phyloP scores from a whole-genome alignment of 2,888 invertebrate species.

The Oscheius sp. region DNA sequence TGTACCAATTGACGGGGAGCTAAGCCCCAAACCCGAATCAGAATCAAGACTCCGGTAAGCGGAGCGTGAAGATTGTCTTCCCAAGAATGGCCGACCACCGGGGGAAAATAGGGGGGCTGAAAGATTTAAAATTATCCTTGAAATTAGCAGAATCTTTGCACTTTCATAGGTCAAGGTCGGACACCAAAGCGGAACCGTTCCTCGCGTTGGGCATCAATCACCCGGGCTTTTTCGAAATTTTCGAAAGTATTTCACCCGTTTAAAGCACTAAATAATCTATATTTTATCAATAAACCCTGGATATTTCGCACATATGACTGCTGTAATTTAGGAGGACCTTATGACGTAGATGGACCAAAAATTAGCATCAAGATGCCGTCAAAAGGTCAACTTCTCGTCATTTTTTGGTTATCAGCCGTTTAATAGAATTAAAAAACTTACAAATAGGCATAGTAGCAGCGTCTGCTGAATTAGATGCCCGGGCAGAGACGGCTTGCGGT shows the following conservation, averaged over 20 bases:
- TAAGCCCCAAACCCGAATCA: slow-evolving; percentile 58
- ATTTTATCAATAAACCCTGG: too few species aligned
- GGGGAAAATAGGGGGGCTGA: slow-evolving; percentile 39
- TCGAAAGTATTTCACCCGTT: too few species aligned
- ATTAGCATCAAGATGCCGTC: too few species aligned
- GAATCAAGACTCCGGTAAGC: slow-evolving; percentile 38
- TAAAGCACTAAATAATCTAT: too few species aligned
- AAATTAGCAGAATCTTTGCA: neutral
- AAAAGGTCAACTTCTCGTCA: too few species aligned
- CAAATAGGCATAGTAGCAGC: slow-evolving; percentile 31
- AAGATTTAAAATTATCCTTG: slow-evolving; percentile 3
- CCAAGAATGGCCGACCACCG: slow-evolving; percentile 33
- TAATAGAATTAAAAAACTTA: slow-evolving; percentile 10
- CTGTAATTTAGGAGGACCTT: too few species aligned
- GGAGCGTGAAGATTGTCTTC: slow-evolving; percentile 13
- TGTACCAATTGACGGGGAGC: slow-evolving; percentile 55
- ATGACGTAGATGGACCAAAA: too few species aligned
- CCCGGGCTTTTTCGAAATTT: too few species aligned
- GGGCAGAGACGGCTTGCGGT: slow-evolving; percentile 36
- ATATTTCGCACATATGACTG: too few species aligned
- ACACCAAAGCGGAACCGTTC: too few species aligned
- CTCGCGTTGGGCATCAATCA: too few species aligned
- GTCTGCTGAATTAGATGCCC: slow-evolving; percentile 33
- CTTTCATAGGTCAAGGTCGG: too few species aligned
- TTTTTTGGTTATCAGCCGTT: neutral